Evolutionary conservation across 2,888 invertebrate species (phyloP), one percentile per base, ranked within the genome.

Genomic region (Tricholauxania praeusta): DNA sequence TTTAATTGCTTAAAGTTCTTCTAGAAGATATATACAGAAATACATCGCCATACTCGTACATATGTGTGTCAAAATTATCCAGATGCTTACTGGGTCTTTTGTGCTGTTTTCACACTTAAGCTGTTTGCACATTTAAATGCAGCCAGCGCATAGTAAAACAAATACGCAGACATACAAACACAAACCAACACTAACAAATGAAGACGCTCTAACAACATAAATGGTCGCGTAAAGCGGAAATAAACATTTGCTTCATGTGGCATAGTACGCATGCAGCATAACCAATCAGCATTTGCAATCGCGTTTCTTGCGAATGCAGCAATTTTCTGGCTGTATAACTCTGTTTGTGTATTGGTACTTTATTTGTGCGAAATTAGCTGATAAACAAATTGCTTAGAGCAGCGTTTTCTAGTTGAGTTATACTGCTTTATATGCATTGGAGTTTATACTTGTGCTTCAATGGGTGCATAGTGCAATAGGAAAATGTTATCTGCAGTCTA

Each of bases 221-320:
- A 57, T 28, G 28, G 19, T 57, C 28, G 14, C 57, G 22, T 28
- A 39, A 39, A 39, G 28, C 57, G 28, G 15, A 57, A 57, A 57
- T 57, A 57, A 28, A 19, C 12, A 15, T 28, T 28, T 22, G 22
- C 28, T 22, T 28, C 19, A 57, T 28, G 62, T 39, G 14, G 62
- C 32, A 39, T 19, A 47, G 63, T 14, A 63, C 19, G 63, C 63
- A 49, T 19, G 19, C 17, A 19, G 63, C 63, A 63, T 63, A 49
- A 12, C 63, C 19, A 63, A 63, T 63, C 49, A 48, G 19, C 63
- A 19, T 63, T 63, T 63, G 64, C 51, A 64, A 51, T 51, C 64
- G 15, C 49, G 6, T 22, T 64, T 28, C 10, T 39, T 39, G 10
- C 7, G 10, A 39, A 39, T 39, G 39, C 7, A 39, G 39, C 39